A percentile compares a stretch with the other conserved stretches of the same genome.
These are phyloP conservation scores for Harmothoe impar DNA, from an alignment of 2,888 invertebrate genomes.

Conservation along the genomic window DNA sequence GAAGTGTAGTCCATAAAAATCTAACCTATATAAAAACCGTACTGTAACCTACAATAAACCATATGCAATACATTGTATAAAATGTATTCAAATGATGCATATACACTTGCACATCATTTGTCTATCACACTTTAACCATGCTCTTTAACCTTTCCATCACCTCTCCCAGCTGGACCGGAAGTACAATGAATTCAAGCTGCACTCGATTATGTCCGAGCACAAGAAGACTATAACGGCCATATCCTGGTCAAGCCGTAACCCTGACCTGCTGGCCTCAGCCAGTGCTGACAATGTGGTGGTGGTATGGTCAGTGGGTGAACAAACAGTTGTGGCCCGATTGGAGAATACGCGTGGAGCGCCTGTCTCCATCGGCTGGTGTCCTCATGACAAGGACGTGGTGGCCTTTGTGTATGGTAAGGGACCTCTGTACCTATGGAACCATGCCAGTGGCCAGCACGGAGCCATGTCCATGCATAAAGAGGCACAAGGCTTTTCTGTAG, in stretches of 20 bases:
- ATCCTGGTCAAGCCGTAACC: constrained; percentile 82
- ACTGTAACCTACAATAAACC: too few relatives aligned
- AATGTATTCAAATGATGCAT: not conserved
- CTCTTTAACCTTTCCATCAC: not conserved
- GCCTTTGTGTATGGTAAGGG: constrained; percentile 78
- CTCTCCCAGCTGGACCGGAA: constrained; percentile 79
- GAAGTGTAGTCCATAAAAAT: too few relatives aligned
- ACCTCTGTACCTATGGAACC: constrained; percentile 81
- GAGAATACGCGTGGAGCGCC: constrained; percentile 76
- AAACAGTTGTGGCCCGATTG: constrained; percentile 77
- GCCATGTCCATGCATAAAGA: constrained; percentile 73
- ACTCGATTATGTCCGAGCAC: constrained; percentile 84
- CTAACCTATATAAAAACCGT: too few relatives aligned
- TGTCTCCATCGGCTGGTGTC: constrained; percentile 81
- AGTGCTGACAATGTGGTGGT: constrained; percentile 81
- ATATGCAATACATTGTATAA: too few relatives aligned
- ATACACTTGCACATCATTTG: not conserved
- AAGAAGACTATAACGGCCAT: constrained; percentile 83
- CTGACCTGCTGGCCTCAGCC: constrained; percentile 82
- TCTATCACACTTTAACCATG: not conserved
- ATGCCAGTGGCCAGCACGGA: constrained; percentile 62
- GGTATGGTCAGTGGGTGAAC: constrained; percentile 82
- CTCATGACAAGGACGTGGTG: constrained; percentile 75
- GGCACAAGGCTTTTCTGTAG: constrained; percentile 75
- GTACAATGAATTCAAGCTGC: constrained; percentile 82